Conservation (phyloP, 2,888 invertebrate genomes). For the Ctena decussata region DNA sequence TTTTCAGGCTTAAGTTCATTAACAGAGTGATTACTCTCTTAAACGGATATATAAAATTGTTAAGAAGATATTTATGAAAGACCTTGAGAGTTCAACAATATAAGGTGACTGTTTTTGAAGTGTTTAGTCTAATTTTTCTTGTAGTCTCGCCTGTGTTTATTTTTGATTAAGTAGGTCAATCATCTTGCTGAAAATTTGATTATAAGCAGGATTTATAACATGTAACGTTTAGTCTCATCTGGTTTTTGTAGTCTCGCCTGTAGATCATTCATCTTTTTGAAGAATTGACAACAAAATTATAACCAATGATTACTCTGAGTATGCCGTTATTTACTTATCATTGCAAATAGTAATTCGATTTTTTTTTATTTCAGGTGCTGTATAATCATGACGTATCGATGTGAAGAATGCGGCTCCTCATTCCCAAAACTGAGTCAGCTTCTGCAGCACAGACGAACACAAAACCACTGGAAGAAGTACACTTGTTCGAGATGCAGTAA, state of each 20-base stretch:
- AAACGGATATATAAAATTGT: not conserved
- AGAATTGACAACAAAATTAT: not conserved
- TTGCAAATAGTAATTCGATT: not conserved
- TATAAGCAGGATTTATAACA: no score
- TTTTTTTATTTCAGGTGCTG: not conserved
- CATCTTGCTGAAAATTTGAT: no score
- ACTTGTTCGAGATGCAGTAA: not conserved
- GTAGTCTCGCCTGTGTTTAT: not conserved
- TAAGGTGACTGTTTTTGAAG: not conserved
- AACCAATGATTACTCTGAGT: not conserved
- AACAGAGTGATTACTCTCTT: not conserved
- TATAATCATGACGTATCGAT: not conserved
- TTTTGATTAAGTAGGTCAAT: not conserved
- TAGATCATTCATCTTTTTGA: no score
- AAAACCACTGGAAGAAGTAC: not conserved
- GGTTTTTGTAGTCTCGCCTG: no score
- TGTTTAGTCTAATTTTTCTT: not conserved
- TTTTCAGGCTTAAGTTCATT: not conserved
- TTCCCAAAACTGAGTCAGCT: not conserved
- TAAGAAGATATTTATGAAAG: not conserved
- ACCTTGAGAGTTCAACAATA: not conserved
- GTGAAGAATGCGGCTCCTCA: not conserved
- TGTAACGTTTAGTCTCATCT: no score
- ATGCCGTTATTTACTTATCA: not conserved
- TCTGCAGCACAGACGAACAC: not conserved